Conservation (phyloP, 2,888 invertebrate species). For the Hirtodrosophila alboralis region DNA sequence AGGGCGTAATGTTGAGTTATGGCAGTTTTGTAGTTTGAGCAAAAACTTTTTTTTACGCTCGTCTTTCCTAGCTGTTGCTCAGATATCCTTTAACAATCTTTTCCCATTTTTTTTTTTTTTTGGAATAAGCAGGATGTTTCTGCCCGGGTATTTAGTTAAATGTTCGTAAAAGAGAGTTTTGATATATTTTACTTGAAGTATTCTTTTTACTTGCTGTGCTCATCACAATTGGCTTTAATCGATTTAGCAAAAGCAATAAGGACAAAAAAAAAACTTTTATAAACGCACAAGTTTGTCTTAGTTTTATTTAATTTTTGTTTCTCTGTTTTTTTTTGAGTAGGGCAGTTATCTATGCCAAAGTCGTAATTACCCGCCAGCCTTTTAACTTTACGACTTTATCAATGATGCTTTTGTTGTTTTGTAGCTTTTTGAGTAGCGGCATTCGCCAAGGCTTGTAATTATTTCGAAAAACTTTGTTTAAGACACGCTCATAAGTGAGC, state of each 20-base stretch:
- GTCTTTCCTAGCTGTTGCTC: slow-evolving; percentile 48
- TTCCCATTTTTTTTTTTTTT: slow-evolving; percentile 5
- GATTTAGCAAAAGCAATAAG: slow-evolving; percentile 67
- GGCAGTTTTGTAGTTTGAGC: slow-evolving; percentile 75
- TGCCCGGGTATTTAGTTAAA: slow-evolving; percentile 71
- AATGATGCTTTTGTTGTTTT: slow-evolving; percentile 25
- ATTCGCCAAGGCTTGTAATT: slow-evolving; percentile 19
- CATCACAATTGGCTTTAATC: slow-evolving; percentile 60
- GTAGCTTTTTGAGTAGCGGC: too few species aligned
- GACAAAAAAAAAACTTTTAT: slow-evolving; percentile 58
- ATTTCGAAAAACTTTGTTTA: slow-evolving; percentile 29
- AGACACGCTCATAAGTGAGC: slow-evolving; percentile 14
- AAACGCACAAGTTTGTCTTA: slow-evolving; percentile 65
- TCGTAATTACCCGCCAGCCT: slow-evolving; percentile 56
- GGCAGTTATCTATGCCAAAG: slow-evolving; percentile 5
- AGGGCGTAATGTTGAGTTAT: slow-evolving; percentile 76
- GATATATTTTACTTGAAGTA: slow-evolving; percentile 52
- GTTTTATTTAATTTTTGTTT: slow-evolving; percentile 31
- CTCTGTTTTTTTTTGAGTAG: not conserved
- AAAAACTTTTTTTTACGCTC: slow-evolving; percentile 66
- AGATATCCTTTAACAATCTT: slow-evolving; percentile 13
- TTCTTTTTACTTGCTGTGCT: not conserved
- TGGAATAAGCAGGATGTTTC: slow-evolving; percentile 3
- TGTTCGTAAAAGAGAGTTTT: slow-evolving; percentile 73
- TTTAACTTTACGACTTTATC: slow-evolving; percentile 67